A percentile compares a stretch with the other conserved stretches of the same genome.
phyloP scores from a whole-genome alignment of 2,113 vertebrate genomes.

The Grantiella picta region DNA sequence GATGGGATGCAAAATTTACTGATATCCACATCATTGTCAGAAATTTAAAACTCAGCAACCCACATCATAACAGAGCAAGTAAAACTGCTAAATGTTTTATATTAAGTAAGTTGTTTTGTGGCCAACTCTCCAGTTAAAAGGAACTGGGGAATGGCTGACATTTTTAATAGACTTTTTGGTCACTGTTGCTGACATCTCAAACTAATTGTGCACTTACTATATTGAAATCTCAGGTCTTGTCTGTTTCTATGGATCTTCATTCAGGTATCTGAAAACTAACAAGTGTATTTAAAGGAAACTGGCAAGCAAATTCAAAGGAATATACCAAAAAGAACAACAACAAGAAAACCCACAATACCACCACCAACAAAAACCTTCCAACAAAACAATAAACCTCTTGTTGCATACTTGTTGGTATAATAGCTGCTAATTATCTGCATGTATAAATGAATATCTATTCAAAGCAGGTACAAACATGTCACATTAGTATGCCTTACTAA shows the following conservation, averaged over 20 bases:
- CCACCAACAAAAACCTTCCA: neutral
- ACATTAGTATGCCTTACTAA: neutral
- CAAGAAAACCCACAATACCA: rapidly evolving
- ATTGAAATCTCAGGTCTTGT: neutral
- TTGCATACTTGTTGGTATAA: neutral
- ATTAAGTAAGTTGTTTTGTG: neutral
- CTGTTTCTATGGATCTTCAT: neutral
- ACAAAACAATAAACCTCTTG: neutral
- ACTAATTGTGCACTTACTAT: neutral
- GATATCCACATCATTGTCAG: neutral
- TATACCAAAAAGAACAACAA: neutral
- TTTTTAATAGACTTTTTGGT: neutral
- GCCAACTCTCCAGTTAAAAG: neutral
- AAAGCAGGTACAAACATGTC: neutral
- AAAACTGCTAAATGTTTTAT: neutral
- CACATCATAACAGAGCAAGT: neutral
- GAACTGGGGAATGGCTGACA: neutral
- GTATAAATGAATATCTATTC: neutral
- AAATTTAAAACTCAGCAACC: neutral
- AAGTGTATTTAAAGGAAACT: neutral
- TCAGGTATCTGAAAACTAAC: neutral
- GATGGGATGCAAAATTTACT: neutral
- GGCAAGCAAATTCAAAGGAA: neutral
- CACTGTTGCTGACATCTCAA: neutral
- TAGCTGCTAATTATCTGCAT: neutral